phyloP scores from a whole-genome alignment of 2,797 vertebrate genomes.

The Kryptolebias ocellatus region DNA sequence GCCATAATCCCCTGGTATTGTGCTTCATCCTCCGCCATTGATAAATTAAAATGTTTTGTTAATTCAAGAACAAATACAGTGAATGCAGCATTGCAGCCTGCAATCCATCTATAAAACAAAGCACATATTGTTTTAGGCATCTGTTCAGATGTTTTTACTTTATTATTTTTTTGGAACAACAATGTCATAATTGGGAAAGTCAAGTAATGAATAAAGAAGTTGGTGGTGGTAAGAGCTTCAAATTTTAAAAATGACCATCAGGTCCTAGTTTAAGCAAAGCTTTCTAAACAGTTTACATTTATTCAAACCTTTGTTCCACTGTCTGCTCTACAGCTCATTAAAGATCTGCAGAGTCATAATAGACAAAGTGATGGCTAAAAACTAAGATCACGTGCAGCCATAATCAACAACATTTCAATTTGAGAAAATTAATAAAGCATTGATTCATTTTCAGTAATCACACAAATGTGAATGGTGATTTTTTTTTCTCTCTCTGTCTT shows the following conservation, averaged over 20 bases:
- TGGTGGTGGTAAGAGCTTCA: not conserved
- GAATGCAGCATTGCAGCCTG: no score
- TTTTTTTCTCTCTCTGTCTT: slow-evolving; percentile 52
- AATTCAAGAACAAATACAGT: no score
- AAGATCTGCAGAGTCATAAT: slow-evolving; percentile 17
- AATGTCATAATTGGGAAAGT: no score
- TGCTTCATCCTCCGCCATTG: no score
- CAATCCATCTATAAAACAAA: no score
- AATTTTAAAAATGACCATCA: not conserved
- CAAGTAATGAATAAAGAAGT: no score
- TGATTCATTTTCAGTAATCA: slow-evolving; percentile 63
- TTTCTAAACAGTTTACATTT: slow-evolving; percentile 42
- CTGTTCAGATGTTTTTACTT: no score
- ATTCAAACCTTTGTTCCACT: slow-evolving; percentile 45
- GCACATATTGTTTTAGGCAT: no score
- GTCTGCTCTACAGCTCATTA: slow-evolving; percentile 8
- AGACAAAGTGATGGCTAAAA: slow-evolving; percentile 27
- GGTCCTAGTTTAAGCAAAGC: slow-evolving; percentile 7
- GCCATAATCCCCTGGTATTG: no score
- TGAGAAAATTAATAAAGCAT: slow-evolving; percentile 64
- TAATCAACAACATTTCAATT: slow-evolving; percentile 38
- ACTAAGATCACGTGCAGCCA: slow-evolving; percentile 30
- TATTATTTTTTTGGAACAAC: no score
- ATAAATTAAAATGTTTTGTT: no score
- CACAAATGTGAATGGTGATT: slow-evolving; percentile 55